These are phyloP conservation scores for Pristionchus japonicus DNA, from an alignment of 2,888 invertebrate species.

Conservation along the genomic window DNA sequence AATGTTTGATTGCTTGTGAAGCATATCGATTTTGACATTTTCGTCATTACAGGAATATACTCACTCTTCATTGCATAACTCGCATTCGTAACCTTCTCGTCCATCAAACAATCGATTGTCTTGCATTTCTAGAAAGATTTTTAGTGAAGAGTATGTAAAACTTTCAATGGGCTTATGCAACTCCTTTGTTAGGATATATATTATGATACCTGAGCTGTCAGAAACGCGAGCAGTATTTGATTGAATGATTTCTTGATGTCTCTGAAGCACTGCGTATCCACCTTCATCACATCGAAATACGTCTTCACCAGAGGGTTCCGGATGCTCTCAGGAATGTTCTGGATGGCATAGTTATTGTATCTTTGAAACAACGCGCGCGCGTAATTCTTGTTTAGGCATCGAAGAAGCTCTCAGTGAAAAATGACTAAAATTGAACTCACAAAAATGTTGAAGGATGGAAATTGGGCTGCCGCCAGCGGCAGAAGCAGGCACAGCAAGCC, in stretches of 20 bases:
- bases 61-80: not conserved
- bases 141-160: too few relatives aligned
- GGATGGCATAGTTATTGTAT: not conserved
- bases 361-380: too few relatives aligned
- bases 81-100: not conserved
- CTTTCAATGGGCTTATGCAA: too few relatives aligned
- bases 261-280: slow-evolving; percentile 18
- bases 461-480: not conserved
- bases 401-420: too few relatives aligned
- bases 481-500: not conserved
- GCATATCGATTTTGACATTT: too few relatives aligned
- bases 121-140: not conserved
- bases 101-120: slow-evolving; percentile 2
- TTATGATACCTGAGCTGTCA: not conserved
- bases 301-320: not conserved
- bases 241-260: not conserved
- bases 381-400: too few relatives aligned
- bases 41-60: not conserved
- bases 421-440: not conserved
- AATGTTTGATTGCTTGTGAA: too few relatives aligned
- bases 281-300: not conserved
- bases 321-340: not conserved
- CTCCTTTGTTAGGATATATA: too few relatives aligned
- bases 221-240: not conserved
- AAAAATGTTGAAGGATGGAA: not conserved